Evolutionary conservation across 23 tunicate genomes (phyloP).

Genomic region (Oikopleura dioica): DNA sequence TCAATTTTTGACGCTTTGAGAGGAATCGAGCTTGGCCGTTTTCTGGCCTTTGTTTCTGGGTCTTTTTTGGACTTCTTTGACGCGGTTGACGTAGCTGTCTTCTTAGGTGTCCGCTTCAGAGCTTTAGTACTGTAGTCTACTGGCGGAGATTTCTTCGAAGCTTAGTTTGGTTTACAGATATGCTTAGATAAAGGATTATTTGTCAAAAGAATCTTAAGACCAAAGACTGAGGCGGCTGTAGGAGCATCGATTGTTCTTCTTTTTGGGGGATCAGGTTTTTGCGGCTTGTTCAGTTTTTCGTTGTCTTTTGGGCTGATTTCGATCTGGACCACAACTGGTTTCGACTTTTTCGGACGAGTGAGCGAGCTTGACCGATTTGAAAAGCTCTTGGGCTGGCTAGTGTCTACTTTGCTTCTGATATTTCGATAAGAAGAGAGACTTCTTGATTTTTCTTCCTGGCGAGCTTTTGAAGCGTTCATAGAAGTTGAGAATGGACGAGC

Average conservation of each 20-base stretch:
- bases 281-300: neutral
- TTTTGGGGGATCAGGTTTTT: neutral
- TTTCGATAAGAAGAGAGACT: constrained; percentile 2
- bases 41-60: neutral
- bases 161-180: too few relatives aligned
- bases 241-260: neutral
- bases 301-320: neutral
- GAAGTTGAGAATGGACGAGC: neutral
- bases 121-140: neutral
- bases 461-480: neutral
- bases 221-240: too few relatives aligned
- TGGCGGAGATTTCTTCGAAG: neutral
- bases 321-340: neutral
- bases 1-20: too few relatives aligned
- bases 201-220: too few relatives aligned
- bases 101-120: too few relatives aligned
- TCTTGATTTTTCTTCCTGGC: neutral
- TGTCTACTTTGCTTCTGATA: neutral
- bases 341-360: neutral
- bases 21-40: constrained; percentile 6
- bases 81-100: too few relatives aligned
- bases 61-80: neutral
- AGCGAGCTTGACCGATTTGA: neutral
- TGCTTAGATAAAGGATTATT: too few relatives aligned
- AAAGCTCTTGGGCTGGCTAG: neutral